These are phyloP conservation scores for Craterocephalus amniculus DNA, from an alignment of 2,797 vertebrate genomes.

Conservation along the genomic window DNA sequence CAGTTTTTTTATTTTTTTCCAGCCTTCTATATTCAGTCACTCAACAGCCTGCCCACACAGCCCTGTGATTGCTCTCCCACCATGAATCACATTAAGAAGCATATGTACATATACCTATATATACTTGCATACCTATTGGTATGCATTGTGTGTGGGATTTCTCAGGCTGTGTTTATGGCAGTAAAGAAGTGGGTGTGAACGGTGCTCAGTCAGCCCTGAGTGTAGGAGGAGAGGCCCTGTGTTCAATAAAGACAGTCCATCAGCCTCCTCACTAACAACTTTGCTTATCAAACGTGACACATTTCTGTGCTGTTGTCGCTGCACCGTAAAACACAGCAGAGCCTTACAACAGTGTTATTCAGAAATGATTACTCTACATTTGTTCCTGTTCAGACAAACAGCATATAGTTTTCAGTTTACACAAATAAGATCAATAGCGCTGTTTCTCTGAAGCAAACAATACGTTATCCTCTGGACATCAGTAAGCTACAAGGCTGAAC, in stretches of 20 bases:
- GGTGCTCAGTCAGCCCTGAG: constrained; percentile 38
- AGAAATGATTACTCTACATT: constrained; percentile 30
- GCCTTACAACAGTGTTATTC: constrained; percentile 17
- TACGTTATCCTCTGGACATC: neutral
- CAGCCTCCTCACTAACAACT: constrained; percentile 44
- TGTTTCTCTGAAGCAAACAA: constrained; percentile 25
- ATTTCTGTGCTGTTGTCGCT: constrained; percentile 20
- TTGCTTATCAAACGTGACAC: constrained; percentile 35
- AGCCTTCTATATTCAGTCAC: constrained; percentile 5
- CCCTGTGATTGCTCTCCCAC: constrained; percentile 16
- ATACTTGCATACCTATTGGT: neutral
- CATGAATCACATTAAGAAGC: constrained; percentile 29
- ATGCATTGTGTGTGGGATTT: constrained; percentile 29
- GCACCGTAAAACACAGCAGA: constrained; percentile 29
- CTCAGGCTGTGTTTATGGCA: constrained; percentile 22
- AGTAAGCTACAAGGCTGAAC: neutral
- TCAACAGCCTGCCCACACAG: constrained; percentile 11
- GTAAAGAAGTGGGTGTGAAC: constrained; percentile 40
- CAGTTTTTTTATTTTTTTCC: neutral
- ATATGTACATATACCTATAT: constrained; percentile 7
- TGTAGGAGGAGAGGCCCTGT: constrained; percentile 57
- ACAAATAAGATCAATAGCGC: constrained; percentile 36
- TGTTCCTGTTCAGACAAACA: neutral
- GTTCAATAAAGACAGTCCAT: constrained; percentile 53
- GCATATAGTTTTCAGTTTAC: constrained; percentile 36